Base-by-base conservation (phyloP, 1,140 invertebrate genomes). In the Solenopsis fugax region DNA sequence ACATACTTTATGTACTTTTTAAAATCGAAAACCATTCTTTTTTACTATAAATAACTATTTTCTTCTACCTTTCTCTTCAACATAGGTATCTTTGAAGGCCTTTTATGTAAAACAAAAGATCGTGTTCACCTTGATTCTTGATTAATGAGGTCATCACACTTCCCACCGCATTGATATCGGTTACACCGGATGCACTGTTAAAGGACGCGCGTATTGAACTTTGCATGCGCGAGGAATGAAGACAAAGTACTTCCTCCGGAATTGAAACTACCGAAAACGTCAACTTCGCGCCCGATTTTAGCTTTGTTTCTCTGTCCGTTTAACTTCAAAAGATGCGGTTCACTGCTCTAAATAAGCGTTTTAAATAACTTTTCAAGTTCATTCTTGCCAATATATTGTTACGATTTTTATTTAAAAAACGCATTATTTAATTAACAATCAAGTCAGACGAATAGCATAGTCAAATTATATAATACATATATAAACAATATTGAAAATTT, bases 111-210 rank as follows among this genome's bases (percentile, higher is more conserved):
- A n/a, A 65, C 18, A 78, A 78, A 78, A 65, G 76, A 78, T 64
- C 13, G 21, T n/a, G 13, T 71, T 69, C 41, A 45, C 21, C 64
- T 56, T 81, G 64, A 69, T 67, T 80, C 21, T 69, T n/a, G n/a
- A 81, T 81, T 71, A 81, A 81, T 58, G 78, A 81, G 78, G 78
- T 56, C 78, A 69, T 71, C 64, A 54, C 78, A 71, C 78, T 81
- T 81, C 78, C 24, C 37, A 41, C 24, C 16, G 16, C 16, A 81
- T 71, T 81, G 64, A 71, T 71, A 71, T 71, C 78, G 52, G 78
- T 81, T 71, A 71, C 78, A 81, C 64, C 78, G 78, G 64, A 81
- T 81, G 78, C 64, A 81, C 65, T 37, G 64, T 71, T 71, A 56
- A 58, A 71, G 78, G 50, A 81, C 78, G 50, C 60, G 16, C n/a